Base-by-base conservation (phyloP, 2,113 vertebrate species). In the Sclerurus mexicanus region DNA sequence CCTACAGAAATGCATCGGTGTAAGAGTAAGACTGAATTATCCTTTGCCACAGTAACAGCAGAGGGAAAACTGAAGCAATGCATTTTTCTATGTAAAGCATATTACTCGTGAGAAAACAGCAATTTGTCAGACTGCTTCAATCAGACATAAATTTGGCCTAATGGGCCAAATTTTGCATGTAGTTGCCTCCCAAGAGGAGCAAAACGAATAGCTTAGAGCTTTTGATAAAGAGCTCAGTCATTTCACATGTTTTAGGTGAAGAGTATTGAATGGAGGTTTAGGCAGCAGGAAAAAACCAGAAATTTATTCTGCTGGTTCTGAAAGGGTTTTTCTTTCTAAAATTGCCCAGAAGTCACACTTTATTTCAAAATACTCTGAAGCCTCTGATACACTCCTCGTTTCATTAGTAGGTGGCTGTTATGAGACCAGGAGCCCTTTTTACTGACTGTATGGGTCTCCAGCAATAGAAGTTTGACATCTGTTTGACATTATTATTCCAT, bases 401-500 rank as follows among this genome's bases (percentile, higher is more conserved):
- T 28, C 77, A 94, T 95, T 95, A 88, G 58, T 17, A 75, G 21
- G 39, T 82, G 63, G 42, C 23, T 93, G 50, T 83, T 87, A 68
- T 16, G 68, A 79, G 92, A 94, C 59, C 47, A 82, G 56, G 33
- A 92, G 85, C 30, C 49, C 69, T 39, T 88, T 80, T 74, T 84
- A 37, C 58, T 4, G 33, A 76, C 69, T 58, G 72, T 33, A 58
- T 75, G 49, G 53, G 79, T 96, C 83, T 85, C 68, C 33, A 95
- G 56, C 66, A 96, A 72, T 25, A 90, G 82, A 91, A 94, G 85
- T 87, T 64, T 91, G 92, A 93, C 96, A 97, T 96, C 95, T 97
- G 97, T 74, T 96, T 83, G 82, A 90, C 69, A 83, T 97, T 96
- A 95, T 71, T 96, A 82, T 87, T 95, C 85, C 86, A 95, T 95